Base-by-base conservation (phyloP, 2,888 invertebrate genomes). In the Carpatolechia fugitivella region DNA sequence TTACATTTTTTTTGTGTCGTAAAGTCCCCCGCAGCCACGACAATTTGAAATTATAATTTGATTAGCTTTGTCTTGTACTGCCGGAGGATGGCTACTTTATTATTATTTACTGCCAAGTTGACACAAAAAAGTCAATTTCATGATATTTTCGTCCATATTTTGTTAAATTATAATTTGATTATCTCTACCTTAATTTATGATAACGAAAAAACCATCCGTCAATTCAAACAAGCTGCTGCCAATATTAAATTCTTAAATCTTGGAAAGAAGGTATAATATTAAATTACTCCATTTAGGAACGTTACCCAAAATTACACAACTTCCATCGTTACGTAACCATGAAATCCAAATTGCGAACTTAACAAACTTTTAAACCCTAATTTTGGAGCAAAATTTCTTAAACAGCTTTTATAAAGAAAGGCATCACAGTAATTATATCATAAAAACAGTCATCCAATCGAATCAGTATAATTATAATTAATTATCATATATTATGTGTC, bases 171-270 rank as follows among this genome's bases (percentile, higher is more conserved):
- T 79, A 80, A 80, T 85, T 83, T 78, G 78, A 82, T 82, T 77
- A 82, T 73, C 69, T 73, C 61, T 62, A 64, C 13, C 46, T 53
- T 31, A 78, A 80, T 79, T 72, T 81, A 80, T 78, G 78, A 63
- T 76, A 80, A 81, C 69, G 75, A 78, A 80, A 79, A 75, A 78
- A 78, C 70, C 75, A 76, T 72, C 74, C 72, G 68, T 73, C 77
- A 79, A 81, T 81, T 82, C 69, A 74, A 74, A 74, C 82, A 82
- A 81, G 81, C 81, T 82, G 83, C 78, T 78, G 72, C 81, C 76
- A 74, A 82, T 84, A 85, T 84, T 85, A 83, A 80, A 83, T 81
- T 82, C 80, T 76, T 76, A 80, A 81, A 80, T 76, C 74, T 76
- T 70, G 66, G 63, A 57, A 69, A 72, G 67, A 53, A 51, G 55